Conservation (phyloP, 2,888 invertebrate genomes). For the Rhagophthalmus giganteus region DNA sequence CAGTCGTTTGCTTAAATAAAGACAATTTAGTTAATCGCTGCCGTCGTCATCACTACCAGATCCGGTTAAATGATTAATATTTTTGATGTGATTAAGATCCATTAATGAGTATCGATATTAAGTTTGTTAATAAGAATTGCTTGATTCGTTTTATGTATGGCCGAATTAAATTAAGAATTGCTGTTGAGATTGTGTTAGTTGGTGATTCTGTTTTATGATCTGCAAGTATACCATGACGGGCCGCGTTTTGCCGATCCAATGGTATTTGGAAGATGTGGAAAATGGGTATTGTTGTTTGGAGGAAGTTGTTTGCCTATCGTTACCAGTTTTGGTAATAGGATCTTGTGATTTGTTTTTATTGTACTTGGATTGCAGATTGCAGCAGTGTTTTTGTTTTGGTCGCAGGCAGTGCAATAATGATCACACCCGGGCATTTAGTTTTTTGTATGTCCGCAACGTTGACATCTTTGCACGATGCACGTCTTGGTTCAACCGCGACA, state of each 20-base stretch:
- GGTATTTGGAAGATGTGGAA: too few species aligned
- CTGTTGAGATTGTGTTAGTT: constrained; percentile 4
- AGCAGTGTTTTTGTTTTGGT: constrained; percentile 1
- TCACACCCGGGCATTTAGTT: constrained; percentile 4
- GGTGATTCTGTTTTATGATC: not conserved
- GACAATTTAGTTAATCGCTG: too few species aligned
- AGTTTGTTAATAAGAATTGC: constrained; percentile 7
- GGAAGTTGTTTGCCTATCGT: too few species aligned
- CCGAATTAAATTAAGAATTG: constrained; percentile 1
- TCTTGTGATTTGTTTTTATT: too few species aligned
- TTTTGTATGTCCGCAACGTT: too few species aligned
- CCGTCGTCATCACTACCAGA: too few species aligned
- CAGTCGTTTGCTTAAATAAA: too few species aligned
- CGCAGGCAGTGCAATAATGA: constrained; percentile 6
- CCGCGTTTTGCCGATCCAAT: constrained; percentile 3
- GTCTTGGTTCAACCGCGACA: constrained; percentile 8
- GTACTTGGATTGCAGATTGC: too few species aligned
- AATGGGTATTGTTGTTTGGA: too few species aligned
- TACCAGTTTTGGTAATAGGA: too few species aligned
- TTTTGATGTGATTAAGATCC: constrained; percentile 5
- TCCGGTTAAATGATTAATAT: constrained; percentile 10
- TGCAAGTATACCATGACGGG: not conserved
- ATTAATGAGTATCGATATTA: constrained; percentile 5
- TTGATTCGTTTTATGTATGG: constrained; percentile 1
- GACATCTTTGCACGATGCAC: too few species aligned